These are phyloP conservation scores for Hemitrygon akajei DNA, from an alignment of 2,797 vertebrate species.

Conservation along the genomic window DNA sequence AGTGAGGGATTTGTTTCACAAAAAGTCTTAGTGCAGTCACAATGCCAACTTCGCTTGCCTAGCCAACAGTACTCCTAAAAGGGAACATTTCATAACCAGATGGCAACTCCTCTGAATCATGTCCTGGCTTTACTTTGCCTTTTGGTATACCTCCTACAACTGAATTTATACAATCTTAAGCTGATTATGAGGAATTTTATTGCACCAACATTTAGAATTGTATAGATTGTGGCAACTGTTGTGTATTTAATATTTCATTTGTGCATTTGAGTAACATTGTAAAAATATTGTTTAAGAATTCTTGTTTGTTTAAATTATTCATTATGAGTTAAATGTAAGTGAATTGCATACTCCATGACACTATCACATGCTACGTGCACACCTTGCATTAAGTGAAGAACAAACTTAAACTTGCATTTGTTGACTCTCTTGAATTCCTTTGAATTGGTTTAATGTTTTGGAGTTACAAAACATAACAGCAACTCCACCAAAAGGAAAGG, in stretches of 20 bases:
- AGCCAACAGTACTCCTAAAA: neutral
- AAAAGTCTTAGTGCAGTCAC: neutral
- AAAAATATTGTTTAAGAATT: no score
- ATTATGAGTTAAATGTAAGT: no score
- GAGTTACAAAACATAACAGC: no score
- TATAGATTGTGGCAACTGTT: neutral
- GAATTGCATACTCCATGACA: no score
- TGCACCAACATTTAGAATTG: neutral
- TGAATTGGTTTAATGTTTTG: no score
- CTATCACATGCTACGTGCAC: no score
- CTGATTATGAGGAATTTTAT: neutral
- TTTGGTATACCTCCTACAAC: neutral
- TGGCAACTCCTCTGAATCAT: neutral
- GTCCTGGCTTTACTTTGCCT: neutral
- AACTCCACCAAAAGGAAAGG: neutral
- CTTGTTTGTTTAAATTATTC: no score
- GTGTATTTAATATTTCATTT: no score
- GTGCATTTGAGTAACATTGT: no score
- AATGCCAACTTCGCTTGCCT: neutral
- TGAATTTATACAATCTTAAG: neutral
- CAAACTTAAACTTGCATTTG: no score
- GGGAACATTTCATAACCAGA: neutral
- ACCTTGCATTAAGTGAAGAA: no score
- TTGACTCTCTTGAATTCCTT: no score
- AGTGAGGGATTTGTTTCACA: neutral